Evolutionary conservation across 2,113 vertebrate species (phyloP), one percentile per base, ranked within the genome.

Genomic region (Grammatotria lemairii): DNA sequence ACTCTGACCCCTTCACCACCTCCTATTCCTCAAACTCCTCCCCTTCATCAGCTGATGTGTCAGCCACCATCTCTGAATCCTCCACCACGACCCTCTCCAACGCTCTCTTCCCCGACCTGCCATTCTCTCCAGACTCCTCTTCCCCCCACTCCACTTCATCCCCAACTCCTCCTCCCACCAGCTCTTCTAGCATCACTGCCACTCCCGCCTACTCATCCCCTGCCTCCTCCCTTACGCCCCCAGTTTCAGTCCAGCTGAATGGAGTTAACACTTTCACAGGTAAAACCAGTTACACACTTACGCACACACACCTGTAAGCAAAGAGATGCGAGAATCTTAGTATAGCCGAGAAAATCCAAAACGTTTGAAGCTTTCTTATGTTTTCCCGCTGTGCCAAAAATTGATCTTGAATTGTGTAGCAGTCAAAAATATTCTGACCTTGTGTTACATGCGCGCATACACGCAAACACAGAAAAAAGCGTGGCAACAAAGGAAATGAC

Each of bases 221-320:
- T 81, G 93, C 94, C 78, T 54, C 89, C 85, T 81, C 95, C 90
- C 83, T 88, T 79, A 94, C 94, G 57, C 90, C 95, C 89, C 93
- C 95, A 92, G 95, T 96, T 92, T 90, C 95, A 84, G 87, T 92
- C 87, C 90, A 23, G 95, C 94, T 94, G 95, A 96, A 94, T 87
- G 96, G 96, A 95, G 93, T 95, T 85, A 87, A 94, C 95, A 94
- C 91, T 88, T 88, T 95, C 92, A 95, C 96, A 97, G 96, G 96
- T 97, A 97, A 97, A 94, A 86, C 51, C 87, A 85, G 88, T 68
- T 54, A 85, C 88, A 88, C 93, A 87, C 92, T 79, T 65, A 38
- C 78, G 82, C 92, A 79, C 84, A 89, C 85, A 83, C 84, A 45
- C 51, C 57, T 35, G 75, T 38, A 42, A 57, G 23, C 13, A 35